Evolutionary conservation across 2,797 vertebrate species (phyloP).

Genomic region (Phalloptychus januarius): DNA sequence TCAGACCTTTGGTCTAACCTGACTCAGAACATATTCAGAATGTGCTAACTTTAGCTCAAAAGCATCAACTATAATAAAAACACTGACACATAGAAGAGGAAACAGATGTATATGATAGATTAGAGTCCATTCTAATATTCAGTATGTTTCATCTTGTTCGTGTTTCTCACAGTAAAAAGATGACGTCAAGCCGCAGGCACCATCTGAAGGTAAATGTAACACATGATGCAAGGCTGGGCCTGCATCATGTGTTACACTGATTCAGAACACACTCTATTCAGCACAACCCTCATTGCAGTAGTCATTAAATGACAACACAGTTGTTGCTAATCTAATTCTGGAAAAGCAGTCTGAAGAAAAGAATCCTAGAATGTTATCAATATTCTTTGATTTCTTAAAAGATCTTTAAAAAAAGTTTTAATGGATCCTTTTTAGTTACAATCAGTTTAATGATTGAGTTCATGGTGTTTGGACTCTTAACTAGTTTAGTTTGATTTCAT

Average conservation of each 20-base stretch:
- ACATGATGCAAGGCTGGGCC: no score
- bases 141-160: not conserved
- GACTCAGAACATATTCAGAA: not conserved
- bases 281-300: not conserved
- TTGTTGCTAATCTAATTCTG: not conserved
- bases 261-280: not conserved
- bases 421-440: not conserved
- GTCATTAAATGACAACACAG: not conserved
- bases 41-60: not conserved
- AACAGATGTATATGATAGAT: no score
- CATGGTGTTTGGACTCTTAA: not conserved
- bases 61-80: not conserved
- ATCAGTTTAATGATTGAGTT: not conserved
- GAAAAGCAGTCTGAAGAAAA: not conserved
- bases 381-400: not conserved
- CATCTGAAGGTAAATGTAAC: slow-evolving; percentile 86
- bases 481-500: not conserved
- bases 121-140: not conserved
- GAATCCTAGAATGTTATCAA: not conserved
- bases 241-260: not conserved
- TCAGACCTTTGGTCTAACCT: not conserved
- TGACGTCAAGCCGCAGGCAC: slow-evolving; percentile 87
- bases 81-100: not conserved
- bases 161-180: slow-evolving; percentile 77
- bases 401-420: not conserved